Conservation (phyloP, 2,113 vertebrate genomes). For the Procapra przewalskii region DNA sequence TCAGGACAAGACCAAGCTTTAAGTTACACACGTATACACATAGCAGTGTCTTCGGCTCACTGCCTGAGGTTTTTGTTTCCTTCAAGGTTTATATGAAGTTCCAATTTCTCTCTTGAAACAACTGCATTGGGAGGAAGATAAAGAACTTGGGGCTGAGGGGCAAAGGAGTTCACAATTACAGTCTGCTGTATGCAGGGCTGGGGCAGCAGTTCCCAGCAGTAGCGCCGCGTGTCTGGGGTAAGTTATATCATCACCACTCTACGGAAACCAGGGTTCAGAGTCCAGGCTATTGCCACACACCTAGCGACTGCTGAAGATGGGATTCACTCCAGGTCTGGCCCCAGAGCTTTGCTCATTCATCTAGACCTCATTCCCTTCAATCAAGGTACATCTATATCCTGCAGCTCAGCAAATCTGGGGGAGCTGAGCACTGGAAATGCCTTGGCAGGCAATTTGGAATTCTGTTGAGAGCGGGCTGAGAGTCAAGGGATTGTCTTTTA, state of each 20-base stretch:
- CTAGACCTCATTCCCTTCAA: neutral
- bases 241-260: neutral
- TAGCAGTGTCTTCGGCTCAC: neutral
- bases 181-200: neutral
- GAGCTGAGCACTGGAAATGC: neutral
- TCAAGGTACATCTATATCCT: neutral
- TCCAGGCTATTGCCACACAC: neutral
- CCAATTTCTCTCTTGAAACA: neutral
- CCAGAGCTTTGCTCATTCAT: neutral
- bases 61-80: neutral
- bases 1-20: neutral
- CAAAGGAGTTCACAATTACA: neutral
- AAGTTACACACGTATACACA: neutral
- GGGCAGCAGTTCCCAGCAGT: accelerated
- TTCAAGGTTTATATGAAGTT: neutral
- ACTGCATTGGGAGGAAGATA: neutral
- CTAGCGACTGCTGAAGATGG: neutral
- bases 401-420: neutral
- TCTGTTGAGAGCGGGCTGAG: neutral
- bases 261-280: neutral
- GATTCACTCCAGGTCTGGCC: neutral
- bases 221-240: neutral
- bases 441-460: neutral
- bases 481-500: neutral
- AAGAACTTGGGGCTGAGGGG: neutral